Evolutionary conservation across 2,888 invertebrate genomes (phyloP), one percentile per base, ranked within the genome.

Genomic region (Clivina fossor): DNA sequence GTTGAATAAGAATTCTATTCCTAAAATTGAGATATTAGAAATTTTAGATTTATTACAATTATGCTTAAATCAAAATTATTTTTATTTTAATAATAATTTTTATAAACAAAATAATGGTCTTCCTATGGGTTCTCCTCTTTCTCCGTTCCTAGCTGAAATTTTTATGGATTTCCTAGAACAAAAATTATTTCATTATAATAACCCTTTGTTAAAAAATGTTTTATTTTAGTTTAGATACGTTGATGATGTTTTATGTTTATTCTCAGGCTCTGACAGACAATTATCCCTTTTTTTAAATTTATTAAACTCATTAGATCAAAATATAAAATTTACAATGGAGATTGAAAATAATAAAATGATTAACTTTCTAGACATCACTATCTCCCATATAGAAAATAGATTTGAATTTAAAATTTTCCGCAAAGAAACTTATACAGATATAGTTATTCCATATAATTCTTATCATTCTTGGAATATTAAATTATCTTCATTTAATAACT

Each of bases 121-220:
- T 15, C 37, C 37, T 9, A 37, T 37, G 15, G 37, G 37, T 4
- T 37, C 37, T 4, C 37, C 37, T 15, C 37, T 37, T 37, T 37
- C 15, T 37, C 15, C 8, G 13, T 37, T 8, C 9, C 3, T 37
- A 8, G 15, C 37, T 4, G 37, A 37, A 13, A 37, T 37, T 15
- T 37, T 37, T 18, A 37, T 37, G 37, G 15, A 37, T 8, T 37
- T 3, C 2, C 16, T 37, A 15, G 5, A 37, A 37, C 2, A 13
- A 8, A 37, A 5, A 2, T 3, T 37, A 24, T 24, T 24, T 24
- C n/a, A n/a, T n/a, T n/a, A n/a, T n/a, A 24, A 24, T 7, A 24
- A 24, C 4, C 5, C 26, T 24, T 24, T 24, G 4, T 7, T 9
- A 24, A 9, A 24, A 24, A 24, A 24, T 24, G 26, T 24, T 7